Evolutionary conservation across 2,797 vertebrate genomes (phyloP).

Genomic region (Coregonus suidteri): DNA sequence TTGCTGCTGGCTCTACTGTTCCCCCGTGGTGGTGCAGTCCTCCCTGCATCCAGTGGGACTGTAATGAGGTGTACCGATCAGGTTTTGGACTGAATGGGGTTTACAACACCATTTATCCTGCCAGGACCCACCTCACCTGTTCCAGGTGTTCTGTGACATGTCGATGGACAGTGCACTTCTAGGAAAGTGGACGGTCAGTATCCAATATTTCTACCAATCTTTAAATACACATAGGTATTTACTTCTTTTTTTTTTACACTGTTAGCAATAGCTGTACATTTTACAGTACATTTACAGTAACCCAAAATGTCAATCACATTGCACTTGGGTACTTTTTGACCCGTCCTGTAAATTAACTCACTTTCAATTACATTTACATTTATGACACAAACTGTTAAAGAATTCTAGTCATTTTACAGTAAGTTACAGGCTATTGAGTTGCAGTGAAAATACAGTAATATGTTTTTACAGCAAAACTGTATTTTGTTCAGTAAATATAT

Average conservation of each 20-base stretch:
- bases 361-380: no score
- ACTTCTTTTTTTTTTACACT: not conserved
- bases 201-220: not conserved
- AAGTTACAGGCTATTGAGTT: no score
- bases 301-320: no score
- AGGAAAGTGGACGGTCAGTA: slow-evolving; percentile 76
- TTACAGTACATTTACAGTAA: no score
- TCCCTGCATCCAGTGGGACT: slow-evolving; percentile 64
- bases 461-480: no score
- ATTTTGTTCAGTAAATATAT: no score
- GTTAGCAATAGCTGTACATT: not conserved
- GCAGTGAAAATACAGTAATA: no score
- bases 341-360: no score
- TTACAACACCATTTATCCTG: slow-evolving; percentile 76
- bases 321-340: no score
- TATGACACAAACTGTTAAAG: no score
- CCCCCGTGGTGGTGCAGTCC: slow-evolving; percentile 25
- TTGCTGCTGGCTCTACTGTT: slow-evolving; percentile 37
- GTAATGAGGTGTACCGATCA: slow-evolving; percentile 68
- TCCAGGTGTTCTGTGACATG: slow-evolving; percentile 81
- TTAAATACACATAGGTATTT: not conserved
- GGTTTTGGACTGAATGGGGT: slow-evolving; percentile 66
- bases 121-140: slow-evolving; percentile 66
- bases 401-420: no score
- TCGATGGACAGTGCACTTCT: slow-evolving; percentile 43